Evolutionary conservation across 2,113 vertebrate species (phyloP), one percentile per base, ranked within the genome.

Genomic region (Sebastes schlegelii): DNA sequence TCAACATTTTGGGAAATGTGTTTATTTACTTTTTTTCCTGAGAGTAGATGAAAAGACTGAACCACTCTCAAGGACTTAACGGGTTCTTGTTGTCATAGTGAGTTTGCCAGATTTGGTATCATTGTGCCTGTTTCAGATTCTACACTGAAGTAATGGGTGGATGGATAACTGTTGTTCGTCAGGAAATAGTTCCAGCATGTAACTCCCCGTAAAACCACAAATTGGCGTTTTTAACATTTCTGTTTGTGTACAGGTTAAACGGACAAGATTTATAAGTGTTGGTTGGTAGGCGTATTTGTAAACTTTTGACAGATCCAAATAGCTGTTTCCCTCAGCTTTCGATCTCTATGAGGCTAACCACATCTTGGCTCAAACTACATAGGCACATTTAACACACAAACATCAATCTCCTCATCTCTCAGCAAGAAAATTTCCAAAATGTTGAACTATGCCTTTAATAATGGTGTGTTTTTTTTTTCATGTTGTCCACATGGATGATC

Each of bases 401-500:
- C 16, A 21, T 26, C 1, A 8, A 19, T 68, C 10, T 52, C 43
- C 45, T 60, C 13, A 8, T 63, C 57, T 74, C 49, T 48, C 1
- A 62, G 48, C 52, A 11, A 61, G 6, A 86, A 40, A 67, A 19
- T 0, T 23, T 54, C 14, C 3, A 66, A 40, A 75, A 81, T 66
- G 54, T 55, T 63, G 61, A 54, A 62, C 19, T 49, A 23, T 69
- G 19, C 16, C 16, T 65, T 84, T 51, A 42, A 60, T 74, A 42
- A 60, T 74, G 5, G 34, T 76, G 49, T 72, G 40, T 26, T 48
- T 62, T 55, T 23, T 43, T 64, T 23, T 34, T 43, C 60, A 58
- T 8, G 8, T 61, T 77, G 52, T 62, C 62, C 54, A 42, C 40
- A 23, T 52, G n/a, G 57, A 40, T 40, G 69, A 78, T 76, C 23